These are phyloP conservation scores for Pipistrellus kuhlii DNA, from an alignment of 2,797 vertebrate genomes.

Conservation along the genomic window DNA sequence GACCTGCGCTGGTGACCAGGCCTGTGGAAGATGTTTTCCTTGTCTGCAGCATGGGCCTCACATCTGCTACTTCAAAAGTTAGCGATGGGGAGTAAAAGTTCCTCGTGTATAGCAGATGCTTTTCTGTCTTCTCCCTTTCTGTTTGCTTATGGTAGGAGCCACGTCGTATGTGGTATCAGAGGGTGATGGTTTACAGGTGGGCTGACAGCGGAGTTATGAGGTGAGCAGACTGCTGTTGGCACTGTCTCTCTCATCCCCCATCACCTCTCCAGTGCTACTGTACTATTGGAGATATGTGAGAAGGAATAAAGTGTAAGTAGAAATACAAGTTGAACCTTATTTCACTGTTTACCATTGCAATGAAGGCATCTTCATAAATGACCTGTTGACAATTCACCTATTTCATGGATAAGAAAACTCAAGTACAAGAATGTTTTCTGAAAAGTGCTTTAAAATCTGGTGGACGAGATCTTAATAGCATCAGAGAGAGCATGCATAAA, in stretches of 20 bases:
- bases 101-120: not conserved
- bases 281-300: not conserved
- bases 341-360: not conserved
- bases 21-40: not conserved
- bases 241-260: not conserved
- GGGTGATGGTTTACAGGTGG: not conserved
- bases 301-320: not conserved
- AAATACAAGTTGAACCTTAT: not conserved
- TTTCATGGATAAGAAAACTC: slow-evolving; percentile 48
- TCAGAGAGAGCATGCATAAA: not conserved
- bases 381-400: not conserved
- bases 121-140: not conserved
- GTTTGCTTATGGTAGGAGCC: slow-evolving; percentile 48
- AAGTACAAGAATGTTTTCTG: slow-evolving; percentile 5
- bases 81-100: not conserved
- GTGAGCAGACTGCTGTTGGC: not conserved
- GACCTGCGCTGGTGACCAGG: not conserved
- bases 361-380: slow-evolving; percentile 7
- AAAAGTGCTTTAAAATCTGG: slow-evolving; percentile 35
- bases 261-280: not conserved
- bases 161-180: not conserved
- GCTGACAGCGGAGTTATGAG: not conserved
- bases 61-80: not conserved
- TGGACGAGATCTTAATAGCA: not conserved
- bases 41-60: not conserved